phyloP scores from a whole-genome alignment of 2,888 invertebrate species.

The Epistrophe eligans region DNA sequence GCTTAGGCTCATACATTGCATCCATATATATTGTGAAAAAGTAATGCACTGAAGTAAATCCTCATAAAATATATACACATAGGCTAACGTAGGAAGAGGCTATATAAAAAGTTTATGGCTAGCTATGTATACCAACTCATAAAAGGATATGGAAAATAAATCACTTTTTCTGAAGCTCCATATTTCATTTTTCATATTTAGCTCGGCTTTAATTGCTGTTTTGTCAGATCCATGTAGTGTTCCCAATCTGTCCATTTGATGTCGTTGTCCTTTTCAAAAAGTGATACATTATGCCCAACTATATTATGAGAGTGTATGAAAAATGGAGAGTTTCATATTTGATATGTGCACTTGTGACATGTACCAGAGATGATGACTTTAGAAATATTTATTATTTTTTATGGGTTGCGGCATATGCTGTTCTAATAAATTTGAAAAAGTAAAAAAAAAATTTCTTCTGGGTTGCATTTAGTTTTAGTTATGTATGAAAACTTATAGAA shows the following conservation, averaged over 20 bases:
- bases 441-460: not conserved
- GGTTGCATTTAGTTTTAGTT: not conserved
- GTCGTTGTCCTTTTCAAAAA: conserved; percentile 58
- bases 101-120: not conserved
- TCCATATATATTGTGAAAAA: conserved; percentile 1
- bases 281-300: conserved; percentile 20
- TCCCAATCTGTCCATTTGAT: conserved; percentile 62
- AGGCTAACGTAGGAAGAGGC: conserved; percentile 44
- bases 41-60: conserved; percentile 32
- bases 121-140: not conserved
- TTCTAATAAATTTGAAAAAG: not conserved
- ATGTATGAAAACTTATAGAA: not conserved
- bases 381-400: conserved; percentile 32
- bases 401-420: not conserved
- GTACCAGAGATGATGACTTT: conserved; percentile 12
- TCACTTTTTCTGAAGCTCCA: conserved; percentile 64
- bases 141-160: conserved; percentile 48
- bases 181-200: conserved; percentile 66
- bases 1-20: not conserved
- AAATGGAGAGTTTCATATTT: conserved; percentile 45
- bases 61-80: conserved; percentile 28
- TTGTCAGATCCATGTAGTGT: conserved; percentile 62
- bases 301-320: conserved; percentile 10
- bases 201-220: conserved; percentile 63
- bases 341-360: conserved; percentile 7